Base-by-base conservation (phyloP, 2,113 vertebrate species). In the Propithecus coquereli region DNA sequence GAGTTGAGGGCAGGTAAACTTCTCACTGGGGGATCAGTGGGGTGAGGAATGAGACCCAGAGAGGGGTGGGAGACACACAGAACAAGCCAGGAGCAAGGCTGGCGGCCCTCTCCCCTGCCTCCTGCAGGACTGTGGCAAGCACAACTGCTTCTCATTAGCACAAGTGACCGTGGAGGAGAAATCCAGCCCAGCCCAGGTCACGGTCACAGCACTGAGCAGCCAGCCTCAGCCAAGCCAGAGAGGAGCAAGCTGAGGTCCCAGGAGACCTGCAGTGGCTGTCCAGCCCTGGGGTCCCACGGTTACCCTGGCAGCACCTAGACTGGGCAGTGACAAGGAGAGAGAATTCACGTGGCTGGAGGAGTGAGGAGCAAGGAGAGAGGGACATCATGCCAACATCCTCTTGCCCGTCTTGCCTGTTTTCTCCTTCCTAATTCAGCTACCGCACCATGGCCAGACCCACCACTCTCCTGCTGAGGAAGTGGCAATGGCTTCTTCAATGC, bases 131-230 rank as follows among this genome's bases (percentile, higher is more conserved):
- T 0, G 40, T 87, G 91, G 94, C 91, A 95, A 94, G 74, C 86
- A 96, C 94, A 96, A 98, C 97, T 98, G 97, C 93, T 97, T 97
- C 90, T 98, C 97, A 97, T 98, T 97, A 98, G 94, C 86, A 92
- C 79, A 95, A 97, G 91, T 96, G 95, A 93, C 90, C 2, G 0
- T n/a, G 61, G 74, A 87, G 54, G 66, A 96, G 93, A 97, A 93
- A 95, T 94, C 76, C 93, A 97, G 96, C 91, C 96, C 91, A 89
- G 70, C 50, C 92, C 77, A 87, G 96, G 95, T 97, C 95, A 97
- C 0, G 84, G 95, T 91, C 96, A 96, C 70, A 96, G 94, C 91
- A 70, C 80, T 23, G n/a, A 90, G 95, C 74, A 91, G 71, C 76
- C 91, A 96, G 82, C 50, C 83, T 76, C 83, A 83, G 87, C 89